phyloP scores from a whole-genome alignment of 2,797 vertebrate genomes.

The Syndactyla subalaris region DNA sequence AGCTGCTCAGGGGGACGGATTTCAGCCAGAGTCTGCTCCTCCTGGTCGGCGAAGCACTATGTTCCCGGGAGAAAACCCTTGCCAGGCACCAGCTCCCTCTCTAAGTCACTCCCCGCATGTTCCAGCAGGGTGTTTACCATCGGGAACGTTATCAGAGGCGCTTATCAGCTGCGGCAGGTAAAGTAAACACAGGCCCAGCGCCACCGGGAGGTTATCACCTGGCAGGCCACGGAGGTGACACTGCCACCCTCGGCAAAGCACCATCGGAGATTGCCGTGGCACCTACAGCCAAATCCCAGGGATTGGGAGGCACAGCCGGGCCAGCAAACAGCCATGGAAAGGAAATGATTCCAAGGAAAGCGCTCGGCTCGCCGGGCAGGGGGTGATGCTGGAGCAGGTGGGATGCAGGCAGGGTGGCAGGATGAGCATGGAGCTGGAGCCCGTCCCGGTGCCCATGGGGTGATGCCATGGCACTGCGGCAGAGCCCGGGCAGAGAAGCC shows the following conservation, averaged over 20 bases:
- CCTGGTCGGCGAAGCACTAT: rapidly evolving
- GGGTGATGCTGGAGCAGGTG: background rate
- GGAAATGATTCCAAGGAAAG: background rate
- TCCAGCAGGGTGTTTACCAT: background rate
- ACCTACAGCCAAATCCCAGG: background rate
- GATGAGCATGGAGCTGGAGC: background rate
- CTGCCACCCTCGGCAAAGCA: background rate
- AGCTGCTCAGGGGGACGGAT: background rate
- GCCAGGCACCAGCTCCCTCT: background rate
- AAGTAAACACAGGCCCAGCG: background rate
- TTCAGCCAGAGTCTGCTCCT: background rate
- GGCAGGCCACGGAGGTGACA: background rate
- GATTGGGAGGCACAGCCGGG: rapidly evolving
- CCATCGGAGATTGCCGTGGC: background rate
- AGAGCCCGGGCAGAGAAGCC: background rate
- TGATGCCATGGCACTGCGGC: rapidly evolving
- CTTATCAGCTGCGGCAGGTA: background rate
- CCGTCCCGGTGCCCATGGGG: rapidly evolving
- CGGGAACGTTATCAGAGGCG: background rate
- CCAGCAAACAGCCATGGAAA: background rate
- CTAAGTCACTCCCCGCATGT: background rate
- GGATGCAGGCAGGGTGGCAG: background rate
- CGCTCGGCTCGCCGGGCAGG: background rate
- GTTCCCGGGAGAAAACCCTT: background rate
- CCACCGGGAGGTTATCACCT: background rate